Base-by-base conservation (phyloP, 2,888 invertebrate species). In the Stenodema calcarata region DNA sequence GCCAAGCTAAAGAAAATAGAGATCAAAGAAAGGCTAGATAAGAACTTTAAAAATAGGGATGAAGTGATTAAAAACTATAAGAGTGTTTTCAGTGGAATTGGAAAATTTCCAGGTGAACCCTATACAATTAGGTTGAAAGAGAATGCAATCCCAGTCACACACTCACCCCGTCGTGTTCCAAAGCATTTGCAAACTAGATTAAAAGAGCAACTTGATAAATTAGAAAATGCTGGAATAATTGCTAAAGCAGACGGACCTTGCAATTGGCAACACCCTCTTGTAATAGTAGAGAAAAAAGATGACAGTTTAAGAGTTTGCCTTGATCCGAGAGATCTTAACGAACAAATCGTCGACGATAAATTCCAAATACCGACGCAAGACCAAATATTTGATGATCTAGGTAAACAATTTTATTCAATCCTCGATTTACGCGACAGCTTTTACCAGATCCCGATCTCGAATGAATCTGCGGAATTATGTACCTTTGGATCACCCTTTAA, bases 231-330 rank as follows among this genome's bases (percentile, higher is more conserved):
- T n/a, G n/a, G n/a, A n/a, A n/a, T n/a, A n/a, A n/a, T n/a, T n/a
- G n/a, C n/a, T n/a, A n/a, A n/a, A n/a, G n/a, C n/a, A n/a, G n/a
- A n/a, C n/a, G n/a, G n/a, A n/a, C n/a, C 90, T 27, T 90, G 90
- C 41, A 50, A 86, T 30, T 91, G 91, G 90, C 89, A 91, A 87
- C 90, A 90, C 88, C 89, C 90, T 11, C 89, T 91, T 6, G 90
- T 90, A 0, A 87, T 90, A 35, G 89, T 90, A 18, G 89, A 90
- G 73, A 90, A 90, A 87, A 88, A 88, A 75, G 88, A 89, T 85
- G 89, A 89, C 1, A 90, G 90, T 44, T 89, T 84, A 76, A 35
- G 87, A 50, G 35, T 79, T 23, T 78, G 73, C 18, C 35, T 87
- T n/a, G n/a, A n/a, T n/a, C n/a, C n/a, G n/a, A n/a, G n/a, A n/a